phyloP scores from a whole-genome alignment of 1,140 invertebrate genomes.

The Polypedilum pembai region DNA sequence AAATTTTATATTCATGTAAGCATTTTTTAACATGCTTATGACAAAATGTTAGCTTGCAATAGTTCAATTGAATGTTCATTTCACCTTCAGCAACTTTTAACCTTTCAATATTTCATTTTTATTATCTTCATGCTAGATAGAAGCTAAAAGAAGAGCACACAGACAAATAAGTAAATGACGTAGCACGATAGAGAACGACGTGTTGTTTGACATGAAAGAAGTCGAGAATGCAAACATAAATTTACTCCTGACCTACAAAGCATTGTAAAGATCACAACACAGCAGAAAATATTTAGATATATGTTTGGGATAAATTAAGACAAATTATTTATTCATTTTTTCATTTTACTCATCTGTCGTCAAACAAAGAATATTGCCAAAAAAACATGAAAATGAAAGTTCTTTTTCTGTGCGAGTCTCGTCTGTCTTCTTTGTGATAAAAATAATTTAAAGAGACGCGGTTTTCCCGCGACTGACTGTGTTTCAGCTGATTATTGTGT shows the following conservation, averaged over 20 bases:
- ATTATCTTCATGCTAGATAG: no score
- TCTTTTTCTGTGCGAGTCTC: background rate
- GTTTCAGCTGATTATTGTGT: slow-evolving; percentile 1
- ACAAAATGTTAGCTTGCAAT: no score
- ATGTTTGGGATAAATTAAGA: background rate
- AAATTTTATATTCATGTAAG: no score
- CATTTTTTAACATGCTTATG: no score
- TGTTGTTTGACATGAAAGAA: background rate
- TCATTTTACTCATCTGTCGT: background rate
- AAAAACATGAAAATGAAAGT: background rate
- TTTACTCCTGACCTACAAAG: slow-evolving; percentile 20
- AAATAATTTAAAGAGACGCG: slow-evolving; percentile 12
- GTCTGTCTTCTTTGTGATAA: background rate
- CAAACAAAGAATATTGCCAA: background rate
- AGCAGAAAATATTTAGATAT: background rate
- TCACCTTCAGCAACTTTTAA: no score
- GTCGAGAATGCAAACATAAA: slow-evolving; percentile 1
- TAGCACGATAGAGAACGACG: no score
- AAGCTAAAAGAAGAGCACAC: no score
- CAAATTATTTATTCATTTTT: slow-evolving; percentile 20
- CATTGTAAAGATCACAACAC: slow-evolving; percentile 8
- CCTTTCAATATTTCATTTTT: no score
- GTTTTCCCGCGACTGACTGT: background rate
- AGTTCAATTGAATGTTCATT: no score
- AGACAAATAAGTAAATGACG: no score